Evolutionary conservation across 2,113 vertebrate genomes (phyloP).

Genomic region (Psittacula cyanocephala): DNA sequence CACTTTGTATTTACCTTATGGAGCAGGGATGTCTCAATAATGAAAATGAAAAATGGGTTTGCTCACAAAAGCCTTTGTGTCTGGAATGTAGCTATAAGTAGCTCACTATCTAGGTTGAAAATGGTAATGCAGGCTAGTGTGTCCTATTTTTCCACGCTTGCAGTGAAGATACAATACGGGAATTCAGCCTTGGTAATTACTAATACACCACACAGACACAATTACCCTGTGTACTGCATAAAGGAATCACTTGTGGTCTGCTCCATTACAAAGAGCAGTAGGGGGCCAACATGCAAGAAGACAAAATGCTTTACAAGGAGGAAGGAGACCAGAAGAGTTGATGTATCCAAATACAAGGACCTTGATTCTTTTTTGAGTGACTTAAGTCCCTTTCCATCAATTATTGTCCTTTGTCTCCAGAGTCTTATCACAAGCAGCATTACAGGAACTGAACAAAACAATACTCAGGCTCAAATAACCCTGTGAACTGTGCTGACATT

Average conservation of each 20-base stretch:
- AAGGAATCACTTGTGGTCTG: conserved; percentile 90
- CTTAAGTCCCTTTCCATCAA: conserved; percentile 83
- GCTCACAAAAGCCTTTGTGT: conserved; percentile 70
- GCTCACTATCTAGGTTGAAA: conserved; percentile 78
- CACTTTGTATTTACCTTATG: conserved; percentile 31
- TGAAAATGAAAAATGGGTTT: conserved; percentile 67
- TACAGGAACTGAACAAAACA: conserved; percentile 93
- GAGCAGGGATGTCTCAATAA: conserved; percentile 45
- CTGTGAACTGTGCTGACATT: conserved; percentile 84
- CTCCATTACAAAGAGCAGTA: conserved; percentile 77
- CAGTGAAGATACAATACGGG: conserved; percentile 88
- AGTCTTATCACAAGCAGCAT: conserved; percentile 88
- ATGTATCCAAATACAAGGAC: conserved; percentile 77
- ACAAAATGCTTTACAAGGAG: conserved; percentile 75
- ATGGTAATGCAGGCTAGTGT: conserved; percentile 68
- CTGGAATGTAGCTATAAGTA: conserved; percentile 65
- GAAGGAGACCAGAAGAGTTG: conserved; percentile 75
- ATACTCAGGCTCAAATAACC: conserved; percentile 83
- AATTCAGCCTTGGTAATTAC: conserved; percentile 93
- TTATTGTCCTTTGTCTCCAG: conserved; percentile 90
- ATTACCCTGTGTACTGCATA: conserved; percentile 91
- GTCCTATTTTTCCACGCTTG: conserved; percentile 81
- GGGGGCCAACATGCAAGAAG: conserved; percentile 67
- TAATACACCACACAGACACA: conserved; percentile 91
- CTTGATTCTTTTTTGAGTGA: conserved; percentile 79